A percentile compares a stretch with the other conserved stretches of the same genome.
Evolutionary conservation across 2,113 vertebrate species (phyloP).

Genomic region (Otis tarda): DNA sequence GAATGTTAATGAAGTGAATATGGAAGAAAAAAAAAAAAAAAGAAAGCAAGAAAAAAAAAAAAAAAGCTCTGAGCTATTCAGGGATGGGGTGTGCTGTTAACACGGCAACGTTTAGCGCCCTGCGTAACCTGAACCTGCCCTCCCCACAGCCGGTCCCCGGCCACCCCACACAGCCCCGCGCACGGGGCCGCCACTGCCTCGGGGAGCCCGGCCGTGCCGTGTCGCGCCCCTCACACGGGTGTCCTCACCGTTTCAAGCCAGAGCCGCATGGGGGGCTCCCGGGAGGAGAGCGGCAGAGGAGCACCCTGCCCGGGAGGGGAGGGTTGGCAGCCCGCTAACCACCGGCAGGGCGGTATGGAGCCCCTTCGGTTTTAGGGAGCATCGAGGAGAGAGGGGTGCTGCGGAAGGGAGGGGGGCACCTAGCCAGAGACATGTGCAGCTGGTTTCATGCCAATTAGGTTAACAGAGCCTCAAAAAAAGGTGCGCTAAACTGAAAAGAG

Average conservation of each 20-base stretch:
- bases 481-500: constrained; percentile 20
- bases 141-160: neutral
- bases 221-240: constrained; percentile 4
- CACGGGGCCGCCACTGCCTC: neutral
- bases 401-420: neutral
- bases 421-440: neutral
- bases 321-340: neutral
- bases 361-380: neutral
- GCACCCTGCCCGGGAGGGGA: neutral
- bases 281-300: neutral
- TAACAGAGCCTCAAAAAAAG: constrained; percentile 7
- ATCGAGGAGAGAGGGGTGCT: neutral
- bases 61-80: neutral
- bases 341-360: neutral
- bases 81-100: neutral
- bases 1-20: constrained; percentile 44
- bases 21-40: neutral
- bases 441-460: neutral
- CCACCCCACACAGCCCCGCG: neutral
- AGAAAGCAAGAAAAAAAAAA: too few species aligned
- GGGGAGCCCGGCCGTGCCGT: neutral
- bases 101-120: neutral
- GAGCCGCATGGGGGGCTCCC: constrained; percentile 57
- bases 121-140: neutral
- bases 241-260: constrained; percentile 38